phyloP scores from a whole-genome alignment of 2,113 vertebrate genomes.

The Trichomycterus rosablanca region DNA sequence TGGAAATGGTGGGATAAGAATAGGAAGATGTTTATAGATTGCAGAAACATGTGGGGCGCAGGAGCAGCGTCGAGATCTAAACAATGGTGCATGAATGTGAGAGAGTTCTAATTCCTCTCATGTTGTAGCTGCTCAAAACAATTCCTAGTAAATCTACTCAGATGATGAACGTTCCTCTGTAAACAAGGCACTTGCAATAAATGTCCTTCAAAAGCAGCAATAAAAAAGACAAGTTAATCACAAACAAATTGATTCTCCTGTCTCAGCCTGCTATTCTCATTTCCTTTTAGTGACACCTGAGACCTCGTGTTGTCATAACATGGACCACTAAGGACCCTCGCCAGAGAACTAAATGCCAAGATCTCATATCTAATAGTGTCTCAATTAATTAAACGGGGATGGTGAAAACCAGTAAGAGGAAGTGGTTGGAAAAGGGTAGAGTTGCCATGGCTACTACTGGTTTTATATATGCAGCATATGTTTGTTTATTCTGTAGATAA shows the following conservation, averaged over 20 bases:
- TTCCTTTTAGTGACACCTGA: constrained; percentile 29
- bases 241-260: constrained; percentile 7
- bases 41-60: constrained; percentile 7
- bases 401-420: constrained; percentile 55
- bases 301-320: constrained; percentile 36
- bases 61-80: constrained; percentile 9
- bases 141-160: constrained; percentile 3
- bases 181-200: constrained; percentile 10
- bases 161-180: background rate
- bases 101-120: background rate
- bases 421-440: background rate
- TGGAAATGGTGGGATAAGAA: constrained; percentile 47
- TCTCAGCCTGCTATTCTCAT: background rate
- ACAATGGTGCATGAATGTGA: constrained; percentile 10
- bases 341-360: constrained; percentile 54
- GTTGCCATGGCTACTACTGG: too few species aligned
- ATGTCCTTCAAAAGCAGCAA: background rate
- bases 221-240: constrained; percentile 13
- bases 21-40: constrained; percentile 45
- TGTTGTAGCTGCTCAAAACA: constrained; percentile 4
- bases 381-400: constrained; percentile 56
- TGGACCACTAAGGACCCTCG: constrained; percentile 35
- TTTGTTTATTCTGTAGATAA: too few species aligned
- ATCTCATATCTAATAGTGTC: constrained; percentile 54
- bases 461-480: too few species aligned